A percentile compares a stretch with the other conserved stretches of the same genome.
phyloP scores from a whole-genome alignment of 1,140 invertebrate species.

The Zaprionus lachaisei region DNA sequence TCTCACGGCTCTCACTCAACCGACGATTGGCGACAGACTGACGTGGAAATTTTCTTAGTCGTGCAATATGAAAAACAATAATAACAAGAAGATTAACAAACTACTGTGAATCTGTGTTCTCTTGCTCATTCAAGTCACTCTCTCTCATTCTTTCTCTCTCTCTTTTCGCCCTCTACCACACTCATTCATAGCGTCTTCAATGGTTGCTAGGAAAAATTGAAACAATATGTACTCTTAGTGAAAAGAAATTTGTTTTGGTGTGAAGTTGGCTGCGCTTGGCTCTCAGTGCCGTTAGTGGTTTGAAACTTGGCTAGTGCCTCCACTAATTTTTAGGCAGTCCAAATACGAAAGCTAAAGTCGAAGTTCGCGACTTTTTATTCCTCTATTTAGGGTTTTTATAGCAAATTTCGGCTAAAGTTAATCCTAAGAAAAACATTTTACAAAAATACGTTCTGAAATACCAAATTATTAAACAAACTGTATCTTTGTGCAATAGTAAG shows the following conservation, averaged over 20 bases:
- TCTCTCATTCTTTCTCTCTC: neutral
- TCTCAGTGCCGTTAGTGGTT: constrained; percentile 17
- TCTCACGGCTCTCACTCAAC: constrained; percentile 6
- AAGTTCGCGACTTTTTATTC: no score
- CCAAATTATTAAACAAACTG: no score
- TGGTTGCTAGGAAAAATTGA: constrained; percentile 24
- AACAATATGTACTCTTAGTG: constrained; percentile 14
- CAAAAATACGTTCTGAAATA: no score
- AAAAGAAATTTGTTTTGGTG: constrained; percentile 50
- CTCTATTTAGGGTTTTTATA: no score
- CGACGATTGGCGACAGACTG: constrained; percentile 25
- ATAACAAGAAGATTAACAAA: constrained; percentile 24
- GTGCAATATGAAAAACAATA: constrained; percentile 41
- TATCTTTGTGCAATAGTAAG: no score
- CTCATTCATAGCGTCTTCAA: neutral
- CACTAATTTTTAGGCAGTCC: no score
- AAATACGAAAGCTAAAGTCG: no score
- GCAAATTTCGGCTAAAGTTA: no score
- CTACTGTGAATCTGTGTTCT: constrained; percentile 23
- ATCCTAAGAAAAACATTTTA: no score
- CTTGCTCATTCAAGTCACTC: constrained; percentile 4
- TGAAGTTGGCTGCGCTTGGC: constrained; percentile 61
- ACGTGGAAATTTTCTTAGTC: constrained; percentile 55
- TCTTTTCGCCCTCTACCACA: neutral
- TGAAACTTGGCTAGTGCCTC: constrained; percentile 23